Conservation (phyloP, 2,113 vertebrate genomes). For the Origma solitaria region DNA sequence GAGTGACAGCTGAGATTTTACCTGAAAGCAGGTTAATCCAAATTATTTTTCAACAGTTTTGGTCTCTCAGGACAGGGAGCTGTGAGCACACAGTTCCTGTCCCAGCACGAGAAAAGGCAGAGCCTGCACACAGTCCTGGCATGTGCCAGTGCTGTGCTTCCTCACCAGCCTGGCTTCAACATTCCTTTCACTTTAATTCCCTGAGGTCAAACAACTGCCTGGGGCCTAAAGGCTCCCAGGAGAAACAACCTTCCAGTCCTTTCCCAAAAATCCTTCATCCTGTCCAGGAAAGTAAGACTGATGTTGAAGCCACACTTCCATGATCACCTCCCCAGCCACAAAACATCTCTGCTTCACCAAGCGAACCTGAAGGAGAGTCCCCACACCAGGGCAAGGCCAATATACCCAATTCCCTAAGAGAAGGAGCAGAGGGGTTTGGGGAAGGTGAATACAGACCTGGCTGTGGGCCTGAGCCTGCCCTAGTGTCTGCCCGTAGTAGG, state of each 20-base stretch:
- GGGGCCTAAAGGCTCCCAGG: not conserved
- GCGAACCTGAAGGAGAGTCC: not conserved
- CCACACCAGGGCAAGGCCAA: not conserved
- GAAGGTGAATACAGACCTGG: conserved; percentile 78
- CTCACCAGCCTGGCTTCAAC: not conserved
- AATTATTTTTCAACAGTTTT: not conserved
- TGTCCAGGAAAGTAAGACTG: not conserved
- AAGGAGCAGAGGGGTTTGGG: not conserved
- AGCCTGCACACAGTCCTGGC: fast-evolving
- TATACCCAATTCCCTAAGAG: fast-evolving
- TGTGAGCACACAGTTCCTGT: not conserved
- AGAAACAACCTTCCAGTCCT: not conserved
- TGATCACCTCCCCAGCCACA: not conserved
- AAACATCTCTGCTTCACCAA: not conserved
- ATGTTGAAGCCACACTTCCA: not conserved
- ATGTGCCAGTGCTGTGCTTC: not conserved
- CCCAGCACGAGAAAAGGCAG: not conserved
- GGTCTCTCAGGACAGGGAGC: not conserved
- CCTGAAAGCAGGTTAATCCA: not conserved
- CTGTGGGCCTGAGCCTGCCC: conserved; percentile 91
- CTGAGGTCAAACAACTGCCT: not conserved
- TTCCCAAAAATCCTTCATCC: not conserved
- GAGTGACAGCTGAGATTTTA: not conserved
- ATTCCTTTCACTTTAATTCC: not conserved
- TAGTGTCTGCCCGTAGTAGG: conserved; percentile 91